These are phyloP conservation scores for Ispidina lecontei DNA, from an alignment of 2,797 vertebrate genomes.

Conservation along the genomic window DNA sequence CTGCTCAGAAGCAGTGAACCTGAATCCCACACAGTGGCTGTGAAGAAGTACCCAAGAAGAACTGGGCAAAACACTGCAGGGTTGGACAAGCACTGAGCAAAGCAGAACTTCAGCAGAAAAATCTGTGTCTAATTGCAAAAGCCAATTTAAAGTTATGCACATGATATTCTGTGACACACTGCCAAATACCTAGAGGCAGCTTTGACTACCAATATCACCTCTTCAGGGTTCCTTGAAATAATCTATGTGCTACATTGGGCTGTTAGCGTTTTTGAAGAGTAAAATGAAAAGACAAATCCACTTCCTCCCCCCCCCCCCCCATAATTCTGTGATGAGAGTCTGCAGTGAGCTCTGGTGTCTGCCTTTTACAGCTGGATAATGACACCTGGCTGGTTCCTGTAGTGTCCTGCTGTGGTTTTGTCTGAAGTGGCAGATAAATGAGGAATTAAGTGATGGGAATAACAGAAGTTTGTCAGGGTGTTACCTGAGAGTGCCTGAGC, in stretches of 20 bases:
- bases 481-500: neutral
- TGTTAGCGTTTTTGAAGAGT: neutral
- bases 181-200: neutral
- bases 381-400: neutral
- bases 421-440: neutral
- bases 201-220: neutral
- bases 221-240: neutral
- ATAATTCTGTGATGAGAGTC: neutral
- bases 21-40: neutral
- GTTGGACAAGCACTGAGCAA: neutral
- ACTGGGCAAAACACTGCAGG: neutral
- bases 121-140: neutral
- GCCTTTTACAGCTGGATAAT: neutral
- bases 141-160: neutral
- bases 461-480: neutral
- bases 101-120: neutral
- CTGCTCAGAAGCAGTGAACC: neutral
- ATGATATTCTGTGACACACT: neutral
- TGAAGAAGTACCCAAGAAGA: neutral
- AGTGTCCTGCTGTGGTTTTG: neutral
- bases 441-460: neutral
- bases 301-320: neutral
- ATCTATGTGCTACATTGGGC: rapidly evolving
- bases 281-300: neutral
- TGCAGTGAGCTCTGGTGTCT: neutral